Conservation (phyloP, 2,888 invertebrate species). For the Aspidiotus rigidus region DNA sequence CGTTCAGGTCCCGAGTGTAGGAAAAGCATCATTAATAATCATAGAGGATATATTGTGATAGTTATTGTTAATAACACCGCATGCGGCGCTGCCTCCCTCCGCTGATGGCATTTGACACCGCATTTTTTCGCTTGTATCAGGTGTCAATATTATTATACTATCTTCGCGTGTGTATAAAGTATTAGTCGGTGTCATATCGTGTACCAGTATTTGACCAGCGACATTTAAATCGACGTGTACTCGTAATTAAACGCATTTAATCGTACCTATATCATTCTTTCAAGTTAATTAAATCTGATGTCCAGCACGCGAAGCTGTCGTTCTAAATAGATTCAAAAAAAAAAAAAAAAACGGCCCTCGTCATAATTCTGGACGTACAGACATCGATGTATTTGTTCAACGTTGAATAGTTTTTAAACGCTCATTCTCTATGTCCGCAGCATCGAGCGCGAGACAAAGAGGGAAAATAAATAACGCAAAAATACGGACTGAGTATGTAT, state of each 20-base stretch:
- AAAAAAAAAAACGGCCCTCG: no score
- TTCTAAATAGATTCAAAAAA: background rate
- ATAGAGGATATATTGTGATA: conserved; percentile 10
- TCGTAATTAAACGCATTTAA: background rate
- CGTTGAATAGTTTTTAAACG: background rate
- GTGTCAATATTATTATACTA: background rate
- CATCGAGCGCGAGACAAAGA: background rate
- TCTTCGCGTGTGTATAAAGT: no score
- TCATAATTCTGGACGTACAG: no score
- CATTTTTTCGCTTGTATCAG: background rate
- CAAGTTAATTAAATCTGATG: conserved; percentile 2
- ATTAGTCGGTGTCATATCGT: no score
- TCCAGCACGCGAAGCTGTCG: background rate
- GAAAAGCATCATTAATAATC: conserved; percentile 27
- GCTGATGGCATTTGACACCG: conserved; percentile 30
- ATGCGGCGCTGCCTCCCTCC: conserved; percentile 18
- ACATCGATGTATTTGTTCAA: background rate
- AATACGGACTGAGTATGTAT: background rate
- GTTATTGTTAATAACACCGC: conserved; percentile 29
- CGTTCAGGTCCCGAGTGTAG: conserved; percentile 14
- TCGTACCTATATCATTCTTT: background rate
- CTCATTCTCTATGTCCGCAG: no score
- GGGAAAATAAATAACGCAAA: conserved; percentile 1
- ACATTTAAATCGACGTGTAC: background rate
- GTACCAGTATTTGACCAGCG: no score